Conservation (phyloP, 2,888 invertebrate genomes). For the Scotopteryx bipunctaria region DNA sequence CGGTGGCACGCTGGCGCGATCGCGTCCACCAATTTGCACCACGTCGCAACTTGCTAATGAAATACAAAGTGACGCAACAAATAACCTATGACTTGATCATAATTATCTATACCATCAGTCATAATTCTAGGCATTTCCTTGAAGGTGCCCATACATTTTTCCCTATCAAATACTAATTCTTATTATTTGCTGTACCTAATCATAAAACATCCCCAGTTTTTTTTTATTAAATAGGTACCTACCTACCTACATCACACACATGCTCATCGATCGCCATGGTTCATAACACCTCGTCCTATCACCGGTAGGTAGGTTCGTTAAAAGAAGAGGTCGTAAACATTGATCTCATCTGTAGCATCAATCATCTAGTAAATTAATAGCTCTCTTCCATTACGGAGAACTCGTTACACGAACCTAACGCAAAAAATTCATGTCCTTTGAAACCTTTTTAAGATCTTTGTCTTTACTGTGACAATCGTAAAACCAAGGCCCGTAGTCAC, state of each 20-base stretch:
- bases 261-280: no score
- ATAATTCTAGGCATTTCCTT: background rate
- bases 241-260: no score
- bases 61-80: constrained; percentile 45
- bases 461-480: constrained; percentile 36
- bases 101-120: constrained; percentile 13
- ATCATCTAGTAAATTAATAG: constrained; percentile 20
- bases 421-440: constrained; percentile 31
- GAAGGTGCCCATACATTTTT: no score
- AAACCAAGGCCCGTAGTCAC: constrained; percentile 38
- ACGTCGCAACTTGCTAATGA: constrained; percentile 70
- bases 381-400: constrained; percentile 18
- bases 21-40: constrained; percentile 73
- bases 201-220: no score
- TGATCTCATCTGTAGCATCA: background rate
- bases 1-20: constrained; percentile 55
- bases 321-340: background rate
- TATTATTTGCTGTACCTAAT: no score
- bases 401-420: constrained; percentile 28
- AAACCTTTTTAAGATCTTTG: constrained; percentile 34
- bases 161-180: no score
- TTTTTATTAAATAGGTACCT: no score
- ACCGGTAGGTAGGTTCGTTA: no score
- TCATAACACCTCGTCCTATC: no score
- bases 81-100: constrained; percentile 40